Base-by-base conservation (phyloP, 2,888 invertebrate genomes). In the Torymus tubicola region DNA sequence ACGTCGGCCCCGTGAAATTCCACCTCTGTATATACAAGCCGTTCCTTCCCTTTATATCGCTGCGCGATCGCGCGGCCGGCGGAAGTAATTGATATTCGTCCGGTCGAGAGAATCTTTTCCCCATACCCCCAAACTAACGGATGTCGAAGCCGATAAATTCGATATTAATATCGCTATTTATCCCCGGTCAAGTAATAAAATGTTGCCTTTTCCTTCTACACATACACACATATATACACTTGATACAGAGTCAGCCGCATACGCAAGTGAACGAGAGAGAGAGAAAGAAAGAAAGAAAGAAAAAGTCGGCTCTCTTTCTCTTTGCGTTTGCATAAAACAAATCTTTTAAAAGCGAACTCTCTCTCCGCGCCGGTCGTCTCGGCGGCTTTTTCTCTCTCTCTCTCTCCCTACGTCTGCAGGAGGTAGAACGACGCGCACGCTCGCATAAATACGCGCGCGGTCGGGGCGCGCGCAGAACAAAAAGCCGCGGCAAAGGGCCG, bases 371-470 rank as follows among this genome's bases (percentile, higher is more conserved):
- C 31, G 31, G 31, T 1, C n/a, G n/a, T 69, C 31, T 55, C 24
- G 31, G 31, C 31, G 31, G 31, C 31, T 55, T 55, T 24, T 13
- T 24, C n/a, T 53, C 31, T 58, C 18, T 69, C 42, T 67, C 13
- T 61, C 24, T 71, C 52, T 68, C 21, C 69, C 69, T 73, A 78
- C 81, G 82, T 79, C 63, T 18, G 13, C 31, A 8, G 13, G 79
- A 82, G 65, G 65, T 79, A 81, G 79, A 80, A 83, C 84, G 82
- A 84, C 83, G 84, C 84, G 82, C 82, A 86, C 84, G 85, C 83
- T 86, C 87, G 85, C 88, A 89, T 89, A 89, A 88, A 89, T 88
- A 89, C 88, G 86, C 86, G 87, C 86, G 87, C 87, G 86, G 65
- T 21, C 16, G 24, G 73, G 75, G 18, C 69, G 86, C 84, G 86